Evolutionary conservation across 2,797 vertebrate genomes (phyloP).

Genomic region (Macropus fuliginosus): DNA sequence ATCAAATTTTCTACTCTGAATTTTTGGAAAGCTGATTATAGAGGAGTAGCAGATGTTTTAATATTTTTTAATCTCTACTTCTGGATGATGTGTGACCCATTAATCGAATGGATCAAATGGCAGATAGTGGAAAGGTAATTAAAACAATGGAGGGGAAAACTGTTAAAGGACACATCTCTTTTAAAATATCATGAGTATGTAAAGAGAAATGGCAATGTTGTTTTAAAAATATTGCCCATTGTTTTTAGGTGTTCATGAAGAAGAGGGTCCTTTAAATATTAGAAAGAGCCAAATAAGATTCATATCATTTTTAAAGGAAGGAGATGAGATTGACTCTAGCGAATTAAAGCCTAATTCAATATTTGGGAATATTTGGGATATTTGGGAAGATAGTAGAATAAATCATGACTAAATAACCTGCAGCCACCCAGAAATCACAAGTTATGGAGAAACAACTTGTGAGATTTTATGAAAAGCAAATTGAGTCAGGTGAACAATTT

Average conservation of each 20-base stretch:
- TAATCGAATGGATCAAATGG: neutral
- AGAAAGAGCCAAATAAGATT: neutral
- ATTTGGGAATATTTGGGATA: neutral
- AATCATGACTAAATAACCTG: neutral
- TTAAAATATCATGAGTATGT: neutral
- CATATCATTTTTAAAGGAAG: neutral
- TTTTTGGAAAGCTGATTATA: neutral
- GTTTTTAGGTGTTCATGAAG: neutral
- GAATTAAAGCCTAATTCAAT: neutral
- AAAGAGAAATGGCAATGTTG: neutral
- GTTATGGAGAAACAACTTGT: neutral
- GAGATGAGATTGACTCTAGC: neutral
- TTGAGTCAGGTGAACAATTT: neutral
- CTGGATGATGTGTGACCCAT: neutral
- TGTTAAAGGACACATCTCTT: neutral
- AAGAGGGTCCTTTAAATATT: neutral
- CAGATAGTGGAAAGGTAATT: neutral
- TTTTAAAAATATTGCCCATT: neutral
- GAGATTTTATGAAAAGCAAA: neutral
- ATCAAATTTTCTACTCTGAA: neutral
- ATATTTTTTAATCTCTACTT: neutral
- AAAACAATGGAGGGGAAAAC: neutral
- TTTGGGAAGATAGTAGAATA: neutral
- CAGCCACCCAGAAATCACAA: neutral
- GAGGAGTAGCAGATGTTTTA: neutral